Evolutionary conservation across 2,888 invertebrate genomes (phyloP).

Genomic region (Asteroscopus sphinx): DNA sequence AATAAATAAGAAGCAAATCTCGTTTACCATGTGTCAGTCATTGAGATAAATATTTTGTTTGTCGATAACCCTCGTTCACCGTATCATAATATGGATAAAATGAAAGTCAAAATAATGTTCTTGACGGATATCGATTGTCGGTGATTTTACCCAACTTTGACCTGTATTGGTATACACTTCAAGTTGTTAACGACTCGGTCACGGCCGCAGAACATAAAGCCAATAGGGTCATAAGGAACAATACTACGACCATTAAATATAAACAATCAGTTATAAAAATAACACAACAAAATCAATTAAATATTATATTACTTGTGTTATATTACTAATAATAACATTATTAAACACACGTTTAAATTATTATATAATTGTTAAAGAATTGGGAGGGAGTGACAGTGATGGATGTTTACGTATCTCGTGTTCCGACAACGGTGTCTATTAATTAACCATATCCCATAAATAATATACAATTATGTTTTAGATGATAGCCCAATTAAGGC

Average conservation of each 20-base stretch:
- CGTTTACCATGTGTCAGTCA: background rate
- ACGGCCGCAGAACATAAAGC: conserved; percentile 39
- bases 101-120: conserved; percentile 31
- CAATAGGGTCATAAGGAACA: conserved; percentile 50
- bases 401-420: conserved; percentile 35
- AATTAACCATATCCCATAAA: conserved; percentile 52
- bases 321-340: conserved; percentile 32
- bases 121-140: conserved; percentile 27
- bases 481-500: conserved; percentile 57
- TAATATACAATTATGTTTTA: conserved; percentile 53
- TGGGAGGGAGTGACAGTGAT: conserved; percentile 57
- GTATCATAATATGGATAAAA: conserved; percentile 24
- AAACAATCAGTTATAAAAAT: conserved; percentile 24
- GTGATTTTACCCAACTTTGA: conserved; percentile 42
- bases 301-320: conserved; percentile 31
- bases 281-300: conserved; percentile 31
- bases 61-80: conserved; percentile 18
- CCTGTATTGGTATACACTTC: conserved; percentile 31
- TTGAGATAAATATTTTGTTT: conserved; percentile 30
- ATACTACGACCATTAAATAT: conserved; percentile 19
- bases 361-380: conserved; percentile 53
- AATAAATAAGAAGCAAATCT: background rate
- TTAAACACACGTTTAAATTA: conserved; percentile 43
- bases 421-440: conserved; percentile 56
- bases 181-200: conserved; percentile 36